Conservation (phyloP, 2,113 vertebrate species). For the Bos javanicus region DNA sequence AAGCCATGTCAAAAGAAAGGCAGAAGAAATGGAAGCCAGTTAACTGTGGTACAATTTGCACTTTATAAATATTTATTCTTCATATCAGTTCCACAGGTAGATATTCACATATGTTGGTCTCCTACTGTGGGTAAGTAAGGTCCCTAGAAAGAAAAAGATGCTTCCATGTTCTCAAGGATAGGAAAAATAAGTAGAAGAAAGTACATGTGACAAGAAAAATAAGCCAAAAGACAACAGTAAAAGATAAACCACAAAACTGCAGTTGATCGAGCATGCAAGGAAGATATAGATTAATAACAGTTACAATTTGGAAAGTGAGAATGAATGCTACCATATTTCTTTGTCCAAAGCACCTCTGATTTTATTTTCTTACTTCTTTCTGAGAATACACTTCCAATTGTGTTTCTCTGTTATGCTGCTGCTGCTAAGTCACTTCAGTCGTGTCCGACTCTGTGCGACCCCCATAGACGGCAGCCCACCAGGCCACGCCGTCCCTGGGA, state of each 20-base stretch:
- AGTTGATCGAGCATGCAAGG: background rate
- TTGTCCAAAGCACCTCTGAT: background rate
- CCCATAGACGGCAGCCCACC: too few species aligned
- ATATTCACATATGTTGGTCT: background rate
- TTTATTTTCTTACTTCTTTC: background rate
- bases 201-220: background rate
- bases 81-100: background rate
- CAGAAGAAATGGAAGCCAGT: background rate
- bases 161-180: background rate
- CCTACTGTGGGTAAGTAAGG: background rate
- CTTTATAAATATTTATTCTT: background rate
- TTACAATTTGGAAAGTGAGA: too few species aligned
- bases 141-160: background rate
- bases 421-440: too few species aligned
- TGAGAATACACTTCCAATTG: background rate
- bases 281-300: background rate
- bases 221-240: background rate
- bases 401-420: background rate
- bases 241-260: background rate
- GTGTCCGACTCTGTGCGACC: too few species aligned
- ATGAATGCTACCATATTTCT: background rate
- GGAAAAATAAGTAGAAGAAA: background rate
- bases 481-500: too few species aligned
- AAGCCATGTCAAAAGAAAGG: background rate
- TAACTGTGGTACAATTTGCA: background rate